Base-by-base conservation (phyloP, 2,797 vertebrate genomes). In the Melanotaenia maccullochi region DNA sequence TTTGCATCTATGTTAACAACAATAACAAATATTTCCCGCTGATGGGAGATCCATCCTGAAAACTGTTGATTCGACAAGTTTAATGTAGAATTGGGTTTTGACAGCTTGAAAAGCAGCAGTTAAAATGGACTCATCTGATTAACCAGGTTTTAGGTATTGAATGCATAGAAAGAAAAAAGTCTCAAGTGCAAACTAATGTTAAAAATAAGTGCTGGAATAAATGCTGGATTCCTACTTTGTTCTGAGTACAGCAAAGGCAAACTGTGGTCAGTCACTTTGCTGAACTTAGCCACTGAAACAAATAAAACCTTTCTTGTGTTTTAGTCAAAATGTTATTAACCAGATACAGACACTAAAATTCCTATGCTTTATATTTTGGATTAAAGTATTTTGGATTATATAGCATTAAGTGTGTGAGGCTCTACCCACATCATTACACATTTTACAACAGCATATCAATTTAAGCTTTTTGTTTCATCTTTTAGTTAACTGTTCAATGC, bases 381-480 rank as follows among this genome's bases (percentile, higher is more conserved):
- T 28, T 86, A 87, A 91, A 86, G 82, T 92, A 89, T 87, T 32
- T 91, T 86, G 87, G 71, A 91, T 68, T 65, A 85, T 64, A 82
- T 57, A 69, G 7, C 55, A 65, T 62, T 51, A 69, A 76, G 18
- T 82, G 76, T 76, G 63, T 78, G 42, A 85, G 76, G 72, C 52
- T 68, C 73, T 83, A 89, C 68, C 55, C 59, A 72, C 85, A 81
- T 78, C 52, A 75, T 77, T 85, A 83, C 61, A 80, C 69, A 64
- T 68, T 84, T 75, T 89, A 89, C 44, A 72, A 71, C 60, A 68
- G 40, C 25, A 42, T 47, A 51, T 70, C 55, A 76, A 54, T 78
- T 51, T 75, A 71, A 73, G 60, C 52, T 82, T 47, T 36, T 42
- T 1, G 11, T 59, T 72, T 60, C 33, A 8, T 67, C 12, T 38